Percentiles rank a stretch among this genome's conserved stretches.
phyloP scores from a whole-genome alignment of 2,888 invertebrate species.

The Pristionchus mayeri region DNA sequence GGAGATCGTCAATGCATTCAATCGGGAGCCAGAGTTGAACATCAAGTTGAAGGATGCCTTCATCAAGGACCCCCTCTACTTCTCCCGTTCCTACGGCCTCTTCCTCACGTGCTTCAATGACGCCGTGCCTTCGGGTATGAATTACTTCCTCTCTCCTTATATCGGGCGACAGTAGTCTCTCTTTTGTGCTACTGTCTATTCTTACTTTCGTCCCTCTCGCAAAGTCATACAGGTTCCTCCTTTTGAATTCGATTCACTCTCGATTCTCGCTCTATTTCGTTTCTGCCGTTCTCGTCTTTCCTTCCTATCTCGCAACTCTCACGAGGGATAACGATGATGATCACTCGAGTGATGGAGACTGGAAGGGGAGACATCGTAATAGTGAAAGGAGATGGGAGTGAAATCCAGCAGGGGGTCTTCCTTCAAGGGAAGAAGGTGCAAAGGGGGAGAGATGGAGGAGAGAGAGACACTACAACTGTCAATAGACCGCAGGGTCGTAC shows the following conservation, averaged over 20 bases:
- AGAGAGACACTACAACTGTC: slow-evolving; percentile 45
- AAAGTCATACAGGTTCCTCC: slow-evolving; percentile 45
- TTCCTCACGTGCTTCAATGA: slow-evolving; percentile 95
- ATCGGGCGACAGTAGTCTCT: neutral
- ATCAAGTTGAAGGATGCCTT: slow-evolving; percentile 78
- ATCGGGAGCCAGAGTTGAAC: slow-evolving; percentile 70
- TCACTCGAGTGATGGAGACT: slow-evolving; percentile 81
- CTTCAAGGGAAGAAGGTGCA: slow-evolving; percentile 43
- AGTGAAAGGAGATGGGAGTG: slow-evolving; percentile 82
- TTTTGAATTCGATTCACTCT: slow-evolving; percentile 15
- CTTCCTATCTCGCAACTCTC: slow-evolving; percentile 82
- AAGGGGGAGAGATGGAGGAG: too few relatives aligned
- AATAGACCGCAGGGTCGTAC: slow-evolving; percentile 6
- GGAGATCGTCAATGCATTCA: slow-evolving; percentile 69
- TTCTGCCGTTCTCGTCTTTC: slow-evolving; percentile 6
- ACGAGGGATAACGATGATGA: slow-evolving; percentile 93
- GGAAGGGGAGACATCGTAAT: slow-evolving; percentile 87
- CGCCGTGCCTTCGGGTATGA: slow-evolving; percentile 83
- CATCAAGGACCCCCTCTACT: slow-evolving; percentile 90
- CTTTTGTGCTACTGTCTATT: slow-evolving; percentile 36
- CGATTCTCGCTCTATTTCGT: neutral
- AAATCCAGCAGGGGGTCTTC: slow-evolving; percentile 40
- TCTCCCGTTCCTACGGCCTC: slow-evolving; percentile 91
- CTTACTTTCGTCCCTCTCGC: slow-evolving; percentile 3
- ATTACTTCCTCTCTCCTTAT: neutral